These are phyloP conservation scores for Hypanus sabinus DNA, from an alignment of 2,113 vertebrate species.

Conservation along the genomic window DNA sequence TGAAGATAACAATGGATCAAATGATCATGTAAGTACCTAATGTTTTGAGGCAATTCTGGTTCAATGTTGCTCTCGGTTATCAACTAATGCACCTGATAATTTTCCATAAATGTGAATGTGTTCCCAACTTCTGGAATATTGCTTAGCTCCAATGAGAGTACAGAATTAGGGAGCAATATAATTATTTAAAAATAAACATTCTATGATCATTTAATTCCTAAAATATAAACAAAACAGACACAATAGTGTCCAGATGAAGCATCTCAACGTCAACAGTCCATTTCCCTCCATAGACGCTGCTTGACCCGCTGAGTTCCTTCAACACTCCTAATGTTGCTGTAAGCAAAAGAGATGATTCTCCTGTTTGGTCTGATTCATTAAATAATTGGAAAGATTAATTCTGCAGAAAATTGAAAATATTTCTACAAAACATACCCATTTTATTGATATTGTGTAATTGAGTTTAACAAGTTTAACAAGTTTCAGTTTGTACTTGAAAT, in stretches of 20 bases:
- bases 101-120: neutral
- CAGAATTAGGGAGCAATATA: neutral
- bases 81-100: neutral
- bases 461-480: neutral
- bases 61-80: neutral
- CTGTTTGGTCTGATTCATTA: neutral
- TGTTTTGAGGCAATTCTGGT: slow-evolving; percentile 5
- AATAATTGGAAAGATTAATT: neutral
- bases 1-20: slow-evolving; percentile 82
- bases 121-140: too few species aligned
- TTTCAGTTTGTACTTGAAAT: neutral
- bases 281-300: too few species aligned
- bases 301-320: too few species aligned
- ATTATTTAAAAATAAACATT: neutral
- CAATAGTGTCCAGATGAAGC: too few species aligned
- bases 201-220: neutral
- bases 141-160: neutral
- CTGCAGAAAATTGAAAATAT: neutral
- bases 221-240: neutral
- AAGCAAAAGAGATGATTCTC: neutral
- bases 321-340: too few species aligned
- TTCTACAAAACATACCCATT: neutral
- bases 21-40: slow-evolving; percentile 70
- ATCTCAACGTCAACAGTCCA: too few species aligned
- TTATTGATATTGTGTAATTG: neutral